Conservation (phyloP, 2,113 vertebrate species). For the Strix uralensis region DNA sequence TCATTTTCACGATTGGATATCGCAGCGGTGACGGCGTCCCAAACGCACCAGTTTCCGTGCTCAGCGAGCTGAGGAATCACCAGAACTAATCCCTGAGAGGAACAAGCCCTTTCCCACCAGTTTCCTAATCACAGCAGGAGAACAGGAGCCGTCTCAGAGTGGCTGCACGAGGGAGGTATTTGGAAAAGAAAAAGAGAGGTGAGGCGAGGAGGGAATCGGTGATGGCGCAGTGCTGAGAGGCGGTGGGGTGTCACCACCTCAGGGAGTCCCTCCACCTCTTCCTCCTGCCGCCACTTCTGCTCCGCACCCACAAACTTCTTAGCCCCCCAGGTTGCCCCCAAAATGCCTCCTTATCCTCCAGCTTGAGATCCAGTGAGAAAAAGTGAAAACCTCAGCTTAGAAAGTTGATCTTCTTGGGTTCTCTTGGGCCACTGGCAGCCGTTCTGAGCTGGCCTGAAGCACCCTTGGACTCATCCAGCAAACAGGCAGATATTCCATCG, state of each 20-base stretch:
- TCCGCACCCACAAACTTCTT: neutral
- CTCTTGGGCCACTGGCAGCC: neutral
- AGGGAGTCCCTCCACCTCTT: accelerated
- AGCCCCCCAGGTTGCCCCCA: neutral
- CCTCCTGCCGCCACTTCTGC: neutral
- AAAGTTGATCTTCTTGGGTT: neutral
- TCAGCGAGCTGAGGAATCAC: neutral
- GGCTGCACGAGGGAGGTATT: neutral
- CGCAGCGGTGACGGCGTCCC: neutral
- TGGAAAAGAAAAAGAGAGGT: neutral
- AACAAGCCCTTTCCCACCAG: neutral
- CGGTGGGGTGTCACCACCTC: neutral
- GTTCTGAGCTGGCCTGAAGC: neutral
- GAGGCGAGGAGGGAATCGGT: neutral
- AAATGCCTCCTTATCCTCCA: neutral
- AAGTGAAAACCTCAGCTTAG: neutral
- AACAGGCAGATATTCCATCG: too few relatives aligned
- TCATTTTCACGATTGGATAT: neutral
- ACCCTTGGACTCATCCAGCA: neutral
- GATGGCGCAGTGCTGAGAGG: neutral
- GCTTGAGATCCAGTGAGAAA: neutral
- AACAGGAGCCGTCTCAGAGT: neutral
- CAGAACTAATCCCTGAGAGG: neutral
- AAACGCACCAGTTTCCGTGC: neutral
- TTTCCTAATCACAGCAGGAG: neutral